Base-by-base conservation (phyloP, 2,888 invertebrate genomes). In the Orthosia incerta region DNA sequence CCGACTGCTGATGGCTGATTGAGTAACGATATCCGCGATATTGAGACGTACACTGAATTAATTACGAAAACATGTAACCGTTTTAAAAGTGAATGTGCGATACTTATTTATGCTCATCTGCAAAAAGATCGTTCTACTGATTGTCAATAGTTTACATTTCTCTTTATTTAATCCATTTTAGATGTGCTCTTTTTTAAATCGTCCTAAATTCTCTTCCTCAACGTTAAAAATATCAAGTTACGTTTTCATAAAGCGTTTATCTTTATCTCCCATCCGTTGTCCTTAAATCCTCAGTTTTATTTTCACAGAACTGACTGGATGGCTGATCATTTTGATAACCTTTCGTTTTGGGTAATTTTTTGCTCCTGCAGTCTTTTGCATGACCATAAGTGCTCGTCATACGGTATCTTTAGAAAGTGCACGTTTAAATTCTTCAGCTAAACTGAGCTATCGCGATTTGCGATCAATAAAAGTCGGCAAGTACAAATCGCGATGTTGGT, bases 21-120 rank as follows among this genome's bases (percentile, higher is more conserved):
- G 91, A 91, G 83, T 89, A 87, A 91, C 87, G 81, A 89, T 88
- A 90, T 91, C 89, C 90, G 89, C 78, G 67, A 79, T 74, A 76
- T 85, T 79, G 56, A 73, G 76, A 87, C 84, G 81, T 74, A 69
- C 60, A 62, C 62, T 82, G 89, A 90, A 90, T 90, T 76, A 62
- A 85, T 86, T 66, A 77, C n/a, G n/a, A 63, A 62, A 66, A 63
- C 50, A 79, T 59, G 71, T 69, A 59, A 75, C 64, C 26, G 53
- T 64, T 73, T 15, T 31, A 55, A 20, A 71, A 65, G 31, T 55
- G 48, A 55, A 65, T 65, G 39, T 82, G 39, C 53, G 13, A 20
- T 62, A 59, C 23, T 60, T 18, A 48, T 31, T 46, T 64, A 62
- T 56, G 50, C 53, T 45, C 12, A 50, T 59, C 7, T 59, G 46